These are phyloP conservation scores for Pelodiscus sinensis DNA, from an alignment of 2,113 vertebrate genomes.

Conservation along the genomic window DNA sequence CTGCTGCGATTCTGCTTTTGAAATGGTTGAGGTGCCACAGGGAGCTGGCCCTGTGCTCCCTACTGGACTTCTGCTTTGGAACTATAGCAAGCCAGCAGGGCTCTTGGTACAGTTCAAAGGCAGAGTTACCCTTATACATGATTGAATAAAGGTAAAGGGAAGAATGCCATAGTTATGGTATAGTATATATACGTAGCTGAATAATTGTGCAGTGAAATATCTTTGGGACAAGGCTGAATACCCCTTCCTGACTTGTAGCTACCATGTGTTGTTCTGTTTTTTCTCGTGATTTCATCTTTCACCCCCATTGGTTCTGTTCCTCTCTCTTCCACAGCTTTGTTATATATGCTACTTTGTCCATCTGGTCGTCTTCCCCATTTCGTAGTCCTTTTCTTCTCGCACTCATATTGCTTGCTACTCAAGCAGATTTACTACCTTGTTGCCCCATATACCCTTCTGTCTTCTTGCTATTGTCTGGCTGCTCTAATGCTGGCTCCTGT, in stretches of 20 bases:
- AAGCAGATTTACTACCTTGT: background rate
- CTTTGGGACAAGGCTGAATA: background rate
- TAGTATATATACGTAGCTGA: background rate
- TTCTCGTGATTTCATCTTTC: background rate
- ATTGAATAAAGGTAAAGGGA: background rate
- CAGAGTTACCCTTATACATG: too few relatives aligned
- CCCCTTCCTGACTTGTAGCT: background rate
- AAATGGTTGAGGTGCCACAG: too few relatives aligned
- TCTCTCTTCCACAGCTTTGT: background rate
- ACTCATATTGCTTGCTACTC: background rate
- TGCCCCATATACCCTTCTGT: background rate
- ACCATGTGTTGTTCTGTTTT: background rate
- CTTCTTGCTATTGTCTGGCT: conserved; percentile 1
- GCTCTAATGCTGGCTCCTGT: background rate
- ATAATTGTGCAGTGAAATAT: background rate
- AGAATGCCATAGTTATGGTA: background rate
- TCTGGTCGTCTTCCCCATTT: background rate
- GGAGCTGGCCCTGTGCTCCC: too few relatives aligned
- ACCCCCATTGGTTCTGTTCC: background rate
- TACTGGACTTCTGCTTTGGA: too few relatives aligned
- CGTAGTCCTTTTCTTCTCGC: accelerated
- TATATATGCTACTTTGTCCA: background rate
- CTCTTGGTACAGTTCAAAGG: too few relatives aligned
- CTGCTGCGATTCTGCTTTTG: too few relatives aligned
- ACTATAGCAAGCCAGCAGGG: too few relatives aligned